These are phyloP conservation scores for Lasioglossum marginatum DNA, from an alignment of 2,888 invertebrate genomes.

Conservation along the genomic window DNA sequence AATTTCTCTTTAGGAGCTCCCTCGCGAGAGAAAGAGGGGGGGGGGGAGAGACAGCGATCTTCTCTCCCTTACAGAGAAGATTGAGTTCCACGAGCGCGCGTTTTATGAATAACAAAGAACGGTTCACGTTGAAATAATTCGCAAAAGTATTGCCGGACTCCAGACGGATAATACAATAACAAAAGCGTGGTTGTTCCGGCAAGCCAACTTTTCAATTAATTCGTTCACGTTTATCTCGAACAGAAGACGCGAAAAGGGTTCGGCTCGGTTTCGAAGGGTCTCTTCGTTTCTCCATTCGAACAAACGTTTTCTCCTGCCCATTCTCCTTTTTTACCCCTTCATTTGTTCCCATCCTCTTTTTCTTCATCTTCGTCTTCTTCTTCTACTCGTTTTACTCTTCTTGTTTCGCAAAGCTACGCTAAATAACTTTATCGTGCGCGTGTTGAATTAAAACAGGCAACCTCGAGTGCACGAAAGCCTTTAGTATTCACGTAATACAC, in stretches of 20 bases:
- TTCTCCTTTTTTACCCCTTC: background rate
- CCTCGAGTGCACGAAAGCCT: conserved; percentile 43
- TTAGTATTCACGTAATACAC: conserved; percentile 56
- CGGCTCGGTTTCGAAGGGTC: background rate
- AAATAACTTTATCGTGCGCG: conserved; percentile 55
- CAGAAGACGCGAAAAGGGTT: background rate
- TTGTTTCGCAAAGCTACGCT: conserved; percentile 33
- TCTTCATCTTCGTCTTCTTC: background rate
- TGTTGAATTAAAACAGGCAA: conserved; percentile 57
- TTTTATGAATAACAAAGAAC: conserved; percentile 50
- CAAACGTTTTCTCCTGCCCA: conserved; percentile 3
- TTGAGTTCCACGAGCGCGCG: conserved; percentile 40
- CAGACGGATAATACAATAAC: conserved; percentile 34
- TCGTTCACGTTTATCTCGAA: background rate
- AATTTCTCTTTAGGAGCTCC: conserved; percentile 48
- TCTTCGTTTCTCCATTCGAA: conserved; percentile 27
- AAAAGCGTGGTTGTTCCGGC: background rate
- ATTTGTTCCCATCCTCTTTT: background rate
- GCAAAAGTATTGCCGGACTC: conserved; percentile 29
- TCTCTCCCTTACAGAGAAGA: conserved; percentile 37
- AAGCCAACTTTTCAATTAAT: background rate
- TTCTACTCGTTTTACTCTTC: background rate
- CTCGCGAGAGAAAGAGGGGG: background rate
- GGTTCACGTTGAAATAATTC: conserved; percentile 39
- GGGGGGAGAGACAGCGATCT: conserved; percentile 29